Evolutionary conservation across 1,140 invertebrate genomes (phyloP).

Genomic region (Cydia fagiglandana): DNA sequence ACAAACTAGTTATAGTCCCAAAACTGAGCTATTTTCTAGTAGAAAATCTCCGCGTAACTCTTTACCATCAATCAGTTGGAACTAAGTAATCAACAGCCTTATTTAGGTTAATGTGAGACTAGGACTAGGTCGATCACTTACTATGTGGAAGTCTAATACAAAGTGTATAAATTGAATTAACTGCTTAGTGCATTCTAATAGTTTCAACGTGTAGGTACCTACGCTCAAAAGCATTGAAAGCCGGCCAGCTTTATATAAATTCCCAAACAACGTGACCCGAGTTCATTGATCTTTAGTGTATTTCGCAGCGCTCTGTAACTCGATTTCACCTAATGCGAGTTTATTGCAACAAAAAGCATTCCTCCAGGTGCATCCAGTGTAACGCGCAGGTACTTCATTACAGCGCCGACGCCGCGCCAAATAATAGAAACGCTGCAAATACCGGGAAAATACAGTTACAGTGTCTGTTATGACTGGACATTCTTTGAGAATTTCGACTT

Average conservation of each 20-base stretch:
- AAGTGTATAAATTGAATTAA: neutral
- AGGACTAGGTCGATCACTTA: neutral
- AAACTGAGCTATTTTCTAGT: no score
- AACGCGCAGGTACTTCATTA: slow-evolving; percentile 7
- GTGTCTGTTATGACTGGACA: neutral
- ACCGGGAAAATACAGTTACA: neutral
- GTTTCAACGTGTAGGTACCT: neutral
- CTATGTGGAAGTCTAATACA: neutral
- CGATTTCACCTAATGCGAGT: slow-evolving; percentile 24
- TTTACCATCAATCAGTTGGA: no score
- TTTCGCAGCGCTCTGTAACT: neutral
- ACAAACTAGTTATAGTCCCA: no score
- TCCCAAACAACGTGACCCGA: neutral
- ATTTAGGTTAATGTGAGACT: neutral
- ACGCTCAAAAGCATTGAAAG: neutral
- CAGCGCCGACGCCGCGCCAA: neutral
- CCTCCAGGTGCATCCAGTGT: slow-evolving; percentile 22
- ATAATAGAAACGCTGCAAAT: slow-evolving; percentile 8
- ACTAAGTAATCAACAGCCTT: no score
- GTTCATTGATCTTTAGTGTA: neutral
- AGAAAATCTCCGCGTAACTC: no score
- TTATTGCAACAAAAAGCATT: slow-evolving; percentile 32
- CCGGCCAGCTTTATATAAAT: neutral
- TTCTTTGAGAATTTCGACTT: neutral
- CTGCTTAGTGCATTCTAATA: slow-evolving; percentile 1